Conservation (phyloP, 2,888 invertebrate genomes). For the Geotrupes spiniger region DNA sequence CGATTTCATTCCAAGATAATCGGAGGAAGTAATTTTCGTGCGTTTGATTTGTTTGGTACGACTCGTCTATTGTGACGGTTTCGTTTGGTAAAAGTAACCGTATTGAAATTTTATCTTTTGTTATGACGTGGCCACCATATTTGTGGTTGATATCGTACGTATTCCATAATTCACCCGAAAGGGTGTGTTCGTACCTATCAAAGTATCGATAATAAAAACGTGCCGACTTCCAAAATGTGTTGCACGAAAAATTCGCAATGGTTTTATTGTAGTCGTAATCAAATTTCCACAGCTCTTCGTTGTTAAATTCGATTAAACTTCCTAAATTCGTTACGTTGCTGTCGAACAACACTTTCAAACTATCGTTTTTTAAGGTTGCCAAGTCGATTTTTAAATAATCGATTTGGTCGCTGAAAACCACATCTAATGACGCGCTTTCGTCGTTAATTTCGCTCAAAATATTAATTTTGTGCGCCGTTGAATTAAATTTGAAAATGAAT, state of each 20-base stretch:
- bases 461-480: too few relatives aligned
- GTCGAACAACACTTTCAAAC: too few relatives aligned
- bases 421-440: too few relatives aligned
- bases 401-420: not conserved
- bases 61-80: slow-evolving; percentile 13
- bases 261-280: not conserved
- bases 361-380: too few relatives aligned
- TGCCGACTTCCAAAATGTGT: slow-evolving; percentile 23
- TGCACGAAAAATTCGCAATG: not conserved
- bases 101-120: slow-evolving; percentile 20
- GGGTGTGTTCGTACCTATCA: slow-evolving; percentile 7
- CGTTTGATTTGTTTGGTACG: slow-evolving; percentile 11
- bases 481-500: too few relatives aligned
- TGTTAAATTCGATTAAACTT: not conserved
- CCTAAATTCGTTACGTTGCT: too few relatives aligned
- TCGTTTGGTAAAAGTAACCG: slow-evolving; percentile 23
- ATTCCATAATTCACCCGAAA: slow-evolving; percentile 23
- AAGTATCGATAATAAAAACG: slow-evolving; percentile 18
- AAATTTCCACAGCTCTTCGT: not conserved
- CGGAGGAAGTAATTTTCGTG: slow-evolving; percentile 16
- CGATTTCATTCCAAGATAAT: slow-evolving; percentile 21
- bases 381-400: not conserved
- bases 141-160: slow-evolving; percentile 12
- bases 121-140: slow-evolving; percentile 24
- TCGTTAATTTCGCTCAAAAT: too few relatives aligned